Conservation (phyloP, 2,113 vertebrate species). For the Haplochromis vanheusdeni region DNA sequence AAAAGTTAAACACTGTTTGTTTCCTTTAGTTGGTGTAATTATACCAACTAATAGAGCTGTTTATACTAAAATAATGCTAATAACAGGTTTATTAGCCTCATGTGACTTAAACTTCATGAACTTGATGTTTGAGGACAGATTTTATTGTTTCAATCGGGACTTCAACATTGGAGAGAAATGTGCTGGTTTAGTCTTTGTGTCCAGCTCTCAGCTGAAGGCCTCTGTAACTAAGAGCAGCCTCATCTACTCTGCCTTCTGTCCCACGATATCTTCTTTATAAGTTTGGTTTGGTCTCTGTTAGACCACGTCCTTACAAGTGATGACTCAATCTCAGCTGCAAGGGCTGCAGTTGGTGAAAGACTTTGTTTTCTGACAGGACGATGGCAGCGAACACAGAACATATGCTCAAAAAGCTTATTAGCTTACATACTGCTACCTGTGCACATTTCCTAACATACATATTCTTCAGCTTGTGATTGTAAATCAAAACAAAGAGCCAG, state of each 20-base stretch:
- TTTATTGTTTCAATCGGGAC: not conserved
- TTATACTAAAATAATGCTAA: not conserved
- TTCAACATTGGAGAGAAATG: not conserved
- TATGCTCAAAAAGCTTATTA: not conserved
- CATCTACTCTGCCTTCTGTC: not conserved
- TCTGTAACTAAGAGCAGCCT: not conserved
- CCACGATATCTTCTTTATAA: rapidly evolving
- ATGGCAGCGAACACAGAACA: rapidly evolving
- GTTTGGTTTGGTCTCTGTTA: not conserved
- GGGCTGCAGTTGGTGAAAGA: not conserved
- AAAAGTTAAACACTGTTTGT: not conserved
- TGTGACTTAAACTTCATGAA: not conserved
- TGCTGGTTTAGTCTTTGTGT: not conserved
- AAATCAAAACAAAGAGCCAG: not conserved
- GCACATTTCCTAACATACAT: rapidly evolving
- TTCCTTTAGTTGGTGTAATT: rapidly evolving
- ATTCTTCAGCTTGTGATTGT: not conserved
- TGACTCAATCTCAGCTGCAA: not conserved
- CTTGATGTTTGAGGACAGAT: rapidly evolving
- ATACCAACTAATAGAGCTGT: not conserved
- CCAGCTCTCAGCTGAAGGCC: not conserved
- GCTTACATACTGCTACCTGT: not conserved
- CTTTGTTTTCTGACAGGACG: not conserved
- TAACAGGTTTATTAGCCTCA: rapidly evolving
- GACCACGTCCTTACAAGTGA: not conserved